Base-by-base conservation (phyloP, 2,888 invertebrate genomes). In the Ypsolopha sequella region DNA sequence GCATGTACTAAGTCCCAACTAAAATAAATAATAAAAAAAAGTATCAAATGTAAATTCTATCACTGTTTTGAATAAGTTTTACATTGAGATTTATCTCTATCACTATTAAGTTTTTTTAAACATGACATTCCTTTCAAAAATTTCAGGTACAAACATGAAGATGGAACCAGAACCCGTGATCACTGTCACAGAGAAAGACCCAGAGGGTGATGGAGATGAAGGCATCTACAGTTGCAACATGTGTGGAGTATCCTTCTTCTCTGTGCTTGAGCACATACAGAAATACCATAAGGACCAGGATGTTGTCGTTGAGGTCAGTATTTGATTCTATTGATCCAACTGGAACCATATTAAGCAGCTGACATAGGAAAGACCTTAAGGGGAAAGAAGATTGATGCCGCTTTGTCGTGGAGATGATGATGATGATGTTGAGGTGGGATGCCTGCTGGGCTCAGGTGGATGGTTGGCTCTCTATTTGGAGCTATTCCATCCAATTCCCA, bases 201-300 rank as follows among this genome's bases (percentile, higher is more conserved):
- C 55, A 10, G 70, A 70, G 8, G 64, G 70, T 2, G 62, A 49
- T 33, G 39, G 7, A 49, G 61, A 61, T 46, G 71, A 81, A 48
- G 88, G 86, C 53, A 62, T 88, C 34, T 92, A 91, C 68, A 89
- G 87, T 56, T 92, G 92, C 61, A 90, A 90, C 54, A 89, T 89
- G 52, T 92, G 92, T 62, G 87, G 89, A 1, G 87, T 91, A 51
- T 89, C 88, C 51, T 92, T 92, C 62, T 80, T 85, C 36, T 90
- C 90, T 0, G 88, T 92, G 6, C 72, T 90, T 54, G 90, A 91
- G 1, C 92, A 92, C 63, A 89, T 92, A 59, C 87, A 88, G 54
- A 86, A 88, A 56, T 91, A 87, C 62, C 92, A 92, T 62, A 89
- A 87, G 64, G 90, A 91, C 49, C 90, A 92, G 63, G 91, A 92